Conservation (phyloP, 2,888 invertebrate genomes). For the Cylloceria caligata region DNA sequence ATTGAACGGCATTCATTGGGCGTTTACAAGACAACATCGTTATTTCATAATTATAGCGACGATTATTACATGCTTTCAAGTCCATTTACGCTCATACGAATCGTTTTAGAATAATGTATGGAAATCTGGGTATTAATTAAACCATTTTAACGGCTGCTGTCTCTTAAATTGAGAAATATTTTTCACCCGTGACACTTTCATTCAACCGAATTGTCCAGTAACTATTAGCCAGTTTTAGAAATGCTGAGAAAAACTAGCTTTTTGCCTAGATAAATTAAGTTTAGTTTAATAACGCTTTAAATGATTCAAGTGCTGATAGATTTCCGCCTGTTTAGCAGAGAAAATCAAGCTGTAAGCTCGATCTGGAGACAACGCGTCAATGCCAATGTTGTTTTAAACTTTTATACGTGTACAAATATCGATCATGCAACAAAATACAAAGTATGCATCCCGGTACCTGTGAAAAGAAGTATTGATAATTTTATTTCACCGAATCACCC, state of each 20-base stretch:
- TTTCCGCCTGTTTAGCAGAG: slow-evolving; percentile 32
- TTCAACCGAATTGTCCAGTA: slow-evolving; percentile 2
- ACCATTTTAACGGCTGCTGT: not conserved
- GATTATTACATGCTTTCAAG: not conserved
- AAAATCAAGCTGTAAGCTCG: slow-evolving; percentile 6
- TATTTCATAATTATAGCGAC: slow-evolving; percentile 27
- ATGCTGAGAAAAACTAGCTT: not conserved
- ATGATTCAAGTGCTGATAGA: slow-evolving; percentile 26
- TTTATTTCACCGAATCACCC: slow-evolving; percentile 26
- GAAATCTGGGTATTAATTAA: not conserved
- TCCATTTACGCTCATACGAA: not conserved
- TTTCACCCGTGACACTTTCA: not conserved
- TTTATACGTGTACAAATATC: slow-evolving; percentile 64
- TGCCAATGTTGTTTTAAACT: slow-evolving; percentile 60
- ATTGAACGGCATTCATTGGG: slow-evolving; percentile 12
- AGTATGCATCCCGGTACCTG: slow-evolving; percentile 46
- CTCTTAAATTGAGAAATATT: not conserved
- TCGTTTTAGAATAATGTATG: not conserved
- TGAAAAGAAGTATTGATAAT: slow-evolving; percentile 17
- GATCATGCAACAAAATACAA: slow-evolving; percentile 56
- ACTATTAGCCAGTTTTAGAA: not conserved
- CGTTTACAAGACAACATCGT: slow-evolving; percentile 2
- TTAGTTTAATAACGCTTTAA: slow-evolving; percentile 6
- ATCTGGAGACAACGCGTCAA: slow-evolving; percentile 41
- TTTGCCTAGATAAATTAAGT: not conserved